Evolutionary conservation across 2,888 invertebrate species (phyloP).

Genomic region (Melangyna quadrimaculata): DNA sequence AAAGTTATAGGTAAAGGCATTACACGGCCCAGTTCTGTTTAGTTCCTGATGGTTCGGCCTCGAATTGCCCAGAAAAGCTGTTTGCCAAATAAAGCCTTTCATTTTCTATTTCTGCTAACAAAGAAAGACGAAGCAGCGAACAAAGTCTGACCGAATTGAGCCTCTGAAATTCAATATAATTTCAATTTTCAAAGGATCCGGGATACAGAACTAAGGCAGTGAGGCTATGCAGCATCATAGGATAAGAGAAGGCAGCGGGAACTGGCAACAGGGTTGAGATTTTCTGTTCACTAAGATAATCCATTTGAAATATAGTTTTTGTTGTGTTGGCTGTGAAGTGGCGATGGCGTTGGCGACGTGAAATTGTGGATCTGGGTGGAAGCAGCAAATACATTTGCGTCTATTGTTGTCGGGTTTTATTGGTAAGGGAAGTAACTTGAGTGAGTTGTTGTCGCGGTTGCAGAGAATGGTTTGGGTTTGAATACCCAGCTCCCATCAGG

Average conservation of each 20-base stretch:
- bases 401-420: slow-evolving; percentile 55
- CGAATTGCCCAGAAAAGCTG: slow-evolving; percentile 8
- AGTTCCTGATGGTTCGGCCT: slow-evolving; percentile 6
- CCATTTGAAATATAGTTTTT: slow-evolving; percentile 49
- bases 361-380: neutral
- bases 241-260: no score
- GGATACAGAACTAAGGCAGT: neutral
- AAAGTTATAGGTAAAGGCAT: neutral
- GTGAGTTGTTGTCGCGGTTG: slow-evolving; percentile 51
- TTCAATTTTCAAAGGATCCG: slow-evolving; percentile 21
- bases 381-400: slow-evolving; percentile 46
- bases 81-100: slow-evolving; percentile 21
- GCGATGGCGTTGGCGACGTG: neutral
- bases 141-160: slow-evolving; percentile 9
- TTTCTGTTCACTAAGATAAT: slow-evolving; percentile 57
- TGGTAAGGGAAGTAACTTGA: slow-evolving; percentile 52
- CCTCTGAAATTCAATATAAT: slow-evolving; percentile 36
- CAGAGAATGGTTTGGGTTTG: neutral
- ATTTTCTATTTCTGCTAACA: slow-evolving; percentile 3
- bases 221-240: no score
- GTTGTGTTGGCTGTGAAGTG: slow-evolving; percentile 23
- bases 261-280: no score
- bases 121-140: neutral
- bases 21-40: neutral
- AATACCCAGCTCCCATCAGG: no score